phyloP scores from a whole-genome alignment of 2,113 vertebrate species.

The Octodon degus region DNA sequence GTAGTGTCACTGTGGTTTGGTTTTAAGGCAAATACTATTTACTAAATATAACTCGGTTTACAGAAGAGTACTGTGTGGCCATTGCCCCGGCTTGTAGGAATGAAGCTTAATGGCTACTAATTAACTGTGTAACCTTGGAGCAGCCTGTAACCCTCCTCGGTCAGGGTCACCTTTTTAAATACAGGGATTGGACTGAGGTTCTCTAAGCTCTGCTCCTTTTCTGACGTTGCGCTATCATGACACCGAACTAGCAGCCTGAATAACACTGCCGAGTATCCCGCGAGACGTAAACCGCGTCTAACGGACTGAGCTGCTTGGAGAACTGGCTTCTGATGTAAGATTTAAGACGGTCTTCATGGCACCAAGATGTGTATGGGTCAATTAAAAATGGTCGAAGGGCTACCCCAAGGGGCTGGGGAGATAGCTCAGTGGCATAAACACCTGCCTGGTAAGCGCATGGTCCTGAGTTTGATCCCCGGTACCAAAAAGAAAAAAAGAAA shows the following conservation, averaged over 20 bases:
- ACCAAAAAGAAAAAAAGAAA: too few relatives aligned
- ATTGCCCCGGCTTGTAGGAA: conserved; percentile 12
- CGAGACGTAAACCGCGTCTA: neutral
- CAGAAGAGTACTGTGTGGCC: neutral
- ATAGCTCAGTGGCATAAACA: too few relatives aligned
- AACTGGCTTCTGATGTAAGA: neutral
- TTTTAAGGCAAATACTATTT: conserved; percentile 37
- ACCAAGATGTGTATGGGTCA: neutral
- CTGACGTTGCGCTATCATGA: neutral
- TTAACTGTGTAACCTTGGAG: conserved; percentile 47
- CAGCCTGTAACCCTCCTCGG: neutral
- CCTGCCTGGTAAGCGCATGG: too few relatives aligned
- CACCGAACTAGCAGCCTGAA: conserved; percentile 8
- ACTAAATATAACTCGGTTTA: neutral
- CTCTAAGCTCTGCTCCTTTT: conserved; percentile 9
- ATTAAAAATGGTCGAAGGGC: neutral
- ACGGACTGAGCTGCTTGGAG: neutral
- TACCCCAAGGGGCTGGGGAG: neutral
- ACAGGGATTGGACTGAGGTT: neutral
- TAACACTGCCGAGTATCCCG: neutral
- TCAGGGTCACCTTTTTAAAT: conserved; percentile 43
- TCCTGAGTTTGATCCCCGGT: too few relatives aligned
- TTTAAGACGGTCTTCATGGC: neutral
- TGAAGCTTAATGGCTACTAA: conserved; percentile 62
- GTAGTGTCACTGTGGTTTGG: neutral